Evolutionary conservation across 2,888 invertebrate species (phyloP), one percentile per base, ranked within the genome.

Genomic region (Hypena proboscidalis): DNA sequence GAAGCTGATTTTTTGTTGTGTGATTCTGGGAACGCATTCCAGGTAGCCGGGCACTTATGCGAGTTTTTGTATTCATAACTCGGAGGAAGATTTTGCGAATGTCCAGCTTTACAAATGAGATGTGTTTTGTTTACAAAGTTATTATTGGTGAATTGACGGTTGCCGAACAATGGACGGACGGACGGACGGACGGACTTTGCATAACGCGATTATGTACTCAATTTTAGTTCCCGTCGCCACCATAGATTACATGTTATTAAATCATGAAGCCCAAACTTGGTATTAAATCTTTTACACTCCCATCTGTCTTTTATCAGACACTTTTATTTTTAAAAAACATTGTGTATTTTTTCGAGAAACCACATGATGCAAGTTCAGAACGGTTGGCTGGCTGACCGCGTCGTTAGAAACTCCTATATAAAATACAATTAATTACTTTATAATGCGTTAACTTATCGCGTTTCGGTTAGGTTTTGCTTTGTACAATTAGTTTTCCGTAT

Each of bases 31-130:
- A 87, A 87, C 64, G 61, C 58, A 60, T 62, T 67, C 78, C 90
- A 90, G 90, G 89, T 89, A 90, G 84, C 69, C 56, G 62, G 59
- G 57, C 59, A 71, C 69, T 80, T 75, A 80, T 75, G 67, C 47
- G 55, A 53, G 57, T 74, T 76, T 80, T 85, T 77, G 78, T 80
- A 72, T 70, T 71, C 69, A 67, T 66, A 59, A 63, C 46, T 61
- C 53, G 47, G 57, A 39, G 45, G 42, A 43, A 57, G 46, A 70
- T 58, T 67, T 68, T 55, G 67, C 69, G 58, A 69, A 67, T 52
- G 53, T 26, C 36, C 29, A 25, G 29, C 38, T 41, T 46, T 26
- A 45, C 38, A 51, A 58, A 53, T 42, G 30, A 46, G 31, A 23
- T 42, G 35, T 31, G 40, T 43, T 51, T 41, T 50, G 38, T 50